A percentile compares a stretch with the other conserved stretches of the same genome.
These are phyloP conservation scores for Scalopus aquaticus DNA, from an alignment of 2,113 vertebrate genomes.

Conservation along the genomic window DNA sequence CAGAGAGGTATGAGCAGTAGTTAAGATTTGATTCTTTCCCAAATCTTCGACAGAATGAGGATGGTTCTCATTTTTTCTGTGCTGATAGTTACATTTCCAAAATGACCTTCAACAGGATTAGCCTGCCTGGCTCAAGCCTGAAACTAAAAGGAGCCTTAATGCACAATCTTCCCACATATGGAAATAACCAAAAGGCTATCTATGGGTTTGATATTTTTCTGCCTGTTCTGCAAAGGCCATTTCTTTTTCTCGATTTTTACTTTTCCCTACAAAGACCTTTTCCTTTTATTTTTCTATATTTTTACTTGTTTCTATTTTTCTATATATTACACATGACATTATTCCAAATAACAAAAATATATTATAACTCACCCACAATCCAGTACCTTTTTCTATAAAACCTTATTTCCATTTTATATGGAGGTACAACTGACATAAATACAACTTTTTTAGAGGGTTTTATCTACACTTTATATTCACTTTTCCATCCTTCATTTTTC, in stretches of 20 bases:
- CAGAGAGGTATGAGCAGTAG: not conserved
- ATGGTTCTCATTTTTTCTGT: not conserved
- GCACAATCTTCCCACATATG: not conserved
- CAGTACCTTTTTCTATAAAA: conserved; percentile 27
- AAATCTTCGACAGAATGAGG: not conserved
- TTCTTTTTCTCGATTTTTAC: not conserved
- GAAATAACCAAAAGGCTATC: conserved; percentile 21
- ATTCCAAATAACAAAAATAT: conserved; percentile 13
- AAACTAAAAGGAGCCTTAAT: not conserved
- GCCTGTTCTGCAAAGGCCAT: not conserved
- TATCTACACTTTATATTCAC: not conserved
- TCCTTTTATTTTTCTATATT: conserved; percentile 8
- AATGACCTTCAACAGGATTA: conserved; percentile 10
- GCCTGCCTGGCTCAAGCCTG: not conserved
- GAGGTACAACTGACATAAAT: not conserved
- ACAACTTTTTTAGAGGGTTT: not conserved
- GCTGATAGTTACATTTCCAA: not conserved
- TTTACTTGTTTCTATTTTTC: not conserved
- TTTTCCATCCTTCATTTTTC: not conserved
- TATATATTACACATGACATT: conserved; percentile 8
- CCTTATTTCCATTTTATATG: not conserved
- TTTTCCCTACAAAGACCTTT: not conserved
- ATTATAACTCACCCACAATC: not conserved
- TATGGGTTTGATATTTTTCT: not conserved
- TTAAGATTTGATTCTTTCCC: not conserved